phyloP scores from a whole-genome alignment of 2,888 invertebrate species.

The Andrena trimmerana region DNA sequence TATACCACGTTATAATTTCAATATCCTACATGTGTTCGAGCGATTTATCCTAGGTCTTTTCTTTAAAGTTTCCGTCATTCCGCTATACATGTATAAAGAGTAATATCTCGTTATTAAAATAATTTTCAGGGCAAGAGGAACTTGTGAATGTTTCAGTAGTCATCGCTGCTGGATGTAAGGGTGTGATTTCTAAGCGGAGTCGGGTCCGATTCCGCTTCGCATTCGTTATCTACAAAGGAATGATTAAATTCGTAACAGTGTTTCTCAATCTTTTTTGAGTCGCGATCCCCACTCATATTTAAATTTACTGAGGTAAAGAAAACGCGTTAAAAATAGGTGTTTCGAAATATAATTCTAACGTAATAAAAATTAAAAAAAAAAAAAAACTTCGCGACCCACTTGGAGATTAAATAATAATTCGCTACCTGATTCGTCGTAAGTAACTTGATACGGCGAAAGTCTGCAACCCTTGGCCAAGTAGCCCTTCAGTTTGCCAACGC shows the following conservation, averaged over 20 bases:
- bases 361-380: too few relatives aligned
- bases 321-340: not conserved
- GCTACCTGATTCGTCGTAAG: slow-evolving; percentile 90
- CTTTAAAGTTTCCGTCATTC: slow-evolving; percentile 13
- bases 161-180: slow-evolving; percentile 52
- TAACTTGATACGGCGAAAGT: slow-evolving; percentile 90
- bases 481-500: slow-evolving; percentile 91
- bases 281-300: too few relatives aligned
- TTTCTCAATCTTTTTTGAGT: too few relatives aligned
- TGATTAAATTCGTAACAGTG: too few relatives aligned
- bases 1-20: not conserved
- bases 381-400: too few relatives aligned
- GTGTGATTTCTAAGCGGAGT: slow-evolving; percentile 60
- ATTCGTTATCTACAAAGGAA: slow-evolving; percentile 68
- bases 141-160: slow-evolving; percentile 25
- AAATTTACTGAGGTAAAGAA: not conserved
- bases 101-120: slow-evolving; percentile 26
- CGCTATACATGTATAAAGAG: slow-evolving; percentile 10
- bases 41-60: not conserved
- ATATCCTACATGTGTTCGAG: slow-evolving; percentile 4
- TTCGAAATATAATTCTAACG: not conserved
- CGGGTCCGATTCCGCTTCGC: slow-evolving; percentile 44
- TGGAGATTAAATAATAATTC: not conserved
- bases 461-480: slow-evolving; percentile 91
- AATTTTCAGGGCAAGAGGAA: slow-evolving; percentile 16